These are phyloP conservation scores for Phylloscopus trochilus DNA, from an alignment of 2,113 vertebrate species.

Conservation along the genomic window DNA sequence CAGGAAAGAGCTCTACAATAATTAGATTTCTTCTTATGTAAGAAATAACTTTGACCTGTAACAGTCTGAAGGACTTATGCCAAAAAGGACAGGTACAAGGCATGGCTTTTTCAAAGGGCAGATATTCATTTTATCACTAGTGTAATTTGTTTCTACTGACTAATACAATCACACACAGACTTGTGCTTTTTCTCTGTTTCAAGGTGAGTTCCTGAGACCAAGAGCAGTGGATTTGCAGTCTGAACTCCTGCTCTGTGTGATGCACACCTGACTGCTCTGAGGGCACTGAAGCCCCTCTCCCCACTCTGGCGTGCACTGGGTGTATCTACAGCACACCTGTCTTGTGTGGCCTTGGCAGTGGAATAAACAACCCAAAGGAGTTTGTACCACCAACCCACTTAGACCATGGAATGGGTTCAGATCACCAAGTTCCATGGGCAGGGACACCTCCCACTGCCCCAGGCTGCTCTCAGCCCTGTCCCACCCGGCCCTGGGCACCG, in stretches of 20 bases:
- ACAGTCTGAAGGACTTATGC: background rate
- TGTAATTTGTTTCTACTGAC: background rate
- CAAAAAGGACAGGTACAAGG: background rate
- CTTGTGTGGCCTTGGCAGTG: accelerated
- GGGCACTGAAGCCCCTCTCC: background rate
- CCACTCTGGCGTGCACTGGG: accelerated
- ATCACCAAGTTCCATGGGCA: background rate
- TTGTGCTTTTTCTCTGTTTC: background rate
- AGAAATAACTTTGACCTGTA: background rate
- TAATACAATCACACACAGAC: background rate
- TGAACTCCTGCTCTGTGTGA: accelerated
- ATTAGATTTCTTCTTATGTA: background rate
- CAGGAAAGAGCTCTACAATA: background rate
- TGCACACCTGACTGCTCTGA: background rate
- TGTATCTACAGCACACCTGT: accelerated
- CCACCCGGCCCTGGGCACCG: accelerated
- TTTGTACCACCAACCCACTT: accelerated
- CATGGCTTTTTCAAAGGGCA: accelerated
- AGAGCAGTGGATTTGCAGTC: background rate
- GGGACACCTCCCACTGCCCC: background rate
- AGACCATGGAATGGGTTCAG: accelerated
- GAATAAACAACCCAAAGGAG: background rate
- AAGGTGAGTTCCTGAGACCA: background rate
- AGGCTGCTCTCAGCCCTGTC: background rate
- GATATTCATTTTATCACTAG: accelerated